Base-by-base conservation (phyloP, 2,113 vertebrate species). In the Clarias gariepinus region DNA sequence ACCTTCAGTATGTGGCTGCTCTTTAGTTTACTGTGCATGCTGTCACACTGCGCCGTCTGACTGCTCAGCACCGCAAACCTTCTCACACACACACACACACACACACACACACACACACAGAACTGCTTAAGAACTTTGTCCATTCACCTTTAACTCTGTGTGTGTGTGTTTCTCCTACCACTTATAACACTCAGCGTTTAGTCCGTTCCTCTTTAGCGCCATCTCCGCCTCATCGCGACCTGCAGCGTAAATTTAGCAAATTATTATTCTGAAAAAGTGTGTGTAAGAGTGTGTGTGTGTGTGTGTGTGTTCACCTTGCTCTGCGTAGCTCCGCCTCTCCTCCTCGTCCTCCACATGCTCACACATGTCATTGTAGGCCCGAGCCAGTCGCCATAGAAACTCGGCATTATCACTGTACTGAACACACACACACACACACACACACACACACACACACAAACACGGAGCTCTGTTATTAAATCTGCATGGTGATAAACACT, bases 361-460 rank as follows among this genome's bases (percentile, higher is more conserved):
- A 23, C 93, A 96, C 96, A 99, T 95, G 84, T 98, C 98, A 0
- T 93, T 95, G 86, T 96, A 96, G 0, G 97, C 96, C n/a, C 98
- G 96, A 30, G 97, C 97, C 89, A 98, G 93, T 91, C 97, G 95
- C 98, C 98, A 99, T 0, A 97, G 94, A 68, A 98, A 99, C 52
- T 98, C 96, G 1, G 91, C 90, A 88, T 90, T 95, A 84, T 92
- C 92, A 3, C 92, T 94, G 5, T 97, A 96, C 98, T 99, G 92
- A 85, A 61, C 28, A 68, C 58, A 87, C 53, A 82, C 55, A 82
- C 80, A 81, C 79, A 64, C 55, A 41, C 33, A 58, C 23, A 79
- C 55, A 82, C 81, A 83, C 41, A 55, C 9, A 64, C 55, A 41
- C 33, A 58, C 23, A 79, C 55, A 82, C 81, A 83, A 25, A 55